Percentiles rank a stretch among this genome's conserved stretches.
Conservation (phyloP, 2,797 vertebrate species). For the Anolis apletophallus region DNA sequence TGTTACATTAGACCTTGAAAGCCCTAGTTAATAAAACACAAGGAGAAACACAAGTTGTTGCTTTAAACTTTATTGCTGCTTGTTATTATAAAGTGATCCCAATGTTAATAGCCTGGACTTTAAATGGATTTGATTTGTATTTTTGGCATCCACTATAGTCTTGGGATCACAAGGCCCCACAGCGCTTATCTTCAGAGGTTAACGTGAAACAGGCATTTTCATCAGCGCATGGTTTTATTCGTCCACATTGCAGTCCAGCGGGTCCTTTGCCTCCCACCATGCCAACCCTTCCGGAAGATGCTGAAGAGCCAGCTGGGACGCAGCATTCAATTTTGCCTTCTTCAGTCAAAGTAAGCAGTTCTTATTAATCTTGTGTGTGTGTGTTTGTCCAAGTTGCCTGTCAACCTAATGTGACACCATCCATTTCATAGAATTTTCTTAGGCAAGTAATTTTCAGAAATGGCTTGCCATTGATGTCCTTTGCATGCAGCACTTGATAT, state of each 20-base stretch:
- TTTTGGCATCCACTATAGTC: slow-evolving; percentile 80
- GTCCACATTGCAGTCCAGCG: slow-evolving; percentile 74
- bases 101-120: slow-evolving; percentile 59
- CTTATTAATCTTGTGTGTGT: slow-evolving; percentile 6
- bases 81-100: slow-evolving; percentile 71
- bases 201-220: slow-evolving; percentile 61
- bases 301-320: slow-evolving; percentile 89
- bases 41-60: slow-evolving; percentile 53
- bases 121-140: slow-evolving; percentile 75
- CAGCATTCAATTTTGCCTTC: slow-evolving; percentile 82
- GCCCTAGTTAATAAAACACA: slow-evolving; percentile 63
- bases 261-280: slow-evolving; percentile 79
- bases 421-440: no score
- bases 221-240: slow-evolving; percentile 69
- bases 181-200: slow-evolving; percentile 71
- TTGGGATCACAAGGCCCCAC: slow-evolving; percentile 72
- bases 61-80: slow-evolving; percentile 64
- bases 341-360: slow-evolving; percentile 84
- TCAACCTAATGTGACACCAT: no score
- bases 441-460: no score
- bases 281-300: slow-evolving; percentile 93
- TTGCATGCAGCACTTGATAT: no score
- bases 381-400: no score
- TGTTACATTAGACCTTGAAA: slow-evolving; percentile 62
- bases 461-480: no score